phyloP scores from a whole-genome alignment of 2,888 invertebrate genomes.

The Phymatocera aterrima region DNA sequence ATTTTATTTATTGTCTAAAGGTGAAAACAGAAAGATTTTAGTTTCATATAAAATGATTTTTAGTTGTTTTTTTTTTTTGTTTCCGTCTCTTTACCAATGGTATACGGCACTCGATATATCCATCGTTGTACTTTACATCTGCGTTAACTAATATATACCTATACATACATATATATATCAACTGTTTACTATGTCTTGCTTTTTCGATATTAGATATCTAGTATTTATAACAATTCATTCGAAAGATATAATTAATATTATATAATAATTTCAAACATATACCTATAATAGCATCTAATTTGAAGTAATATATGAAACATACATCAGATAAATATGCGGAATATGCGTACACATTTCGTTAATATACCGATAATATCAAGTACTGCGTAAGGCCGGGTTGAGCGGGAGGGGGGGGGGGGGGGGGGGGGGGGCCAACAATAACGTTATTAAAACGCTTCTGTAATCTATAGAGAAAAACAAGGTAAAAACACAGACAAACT shows the following conservation, averaged over 20 bases:
- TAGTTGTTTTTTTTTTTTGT: neutral
- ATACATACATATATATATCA: neutral
- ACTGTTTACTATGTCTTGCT: slow-evolving; percentile 16
- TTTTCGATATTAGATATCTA: too few species aligned
- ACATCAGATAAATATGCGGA: slow-evolving; percentile 34
- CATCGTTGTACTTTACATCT: neutral
- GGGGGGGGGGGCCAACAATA: slow-evolving; percentile 15
- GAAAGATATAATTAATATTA: slow-evolving; percentile 25
- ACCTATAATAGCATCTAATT: slow-evolving; percentile 5
- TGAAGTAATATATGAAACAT: slow-evolving; percentile 44
- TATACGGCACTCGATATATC: neutral
- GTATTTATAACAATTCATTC: too few species aligned
- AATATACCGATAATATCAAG: slow-evolving; percentile 31
- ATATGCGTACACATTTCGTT: slow-evolving; percentile 6
- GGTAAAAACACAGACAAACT: neutral
- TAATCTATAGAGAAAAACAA: neutral
- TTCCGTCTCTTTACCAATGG: neutral
- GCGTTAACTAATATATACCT: neutral
- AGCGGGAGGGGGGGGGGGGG: neutral
- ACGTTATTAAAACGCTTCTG: slow-evolving; percentile 12
- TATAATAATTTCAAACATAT: slow-evolving; percentile 9
- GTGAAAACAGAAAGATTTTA: neutral
- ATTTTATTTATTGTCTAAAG: slow-evolving; percentile 26
- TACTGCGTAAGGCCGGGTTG: too few species aligned
- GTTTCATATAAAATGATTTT: neutral